These are phyloP conservation scores for Drosophila rellima DNA, from an alignment of 2,888 invertebrate species.

Conservation along the genomic window DNA sequence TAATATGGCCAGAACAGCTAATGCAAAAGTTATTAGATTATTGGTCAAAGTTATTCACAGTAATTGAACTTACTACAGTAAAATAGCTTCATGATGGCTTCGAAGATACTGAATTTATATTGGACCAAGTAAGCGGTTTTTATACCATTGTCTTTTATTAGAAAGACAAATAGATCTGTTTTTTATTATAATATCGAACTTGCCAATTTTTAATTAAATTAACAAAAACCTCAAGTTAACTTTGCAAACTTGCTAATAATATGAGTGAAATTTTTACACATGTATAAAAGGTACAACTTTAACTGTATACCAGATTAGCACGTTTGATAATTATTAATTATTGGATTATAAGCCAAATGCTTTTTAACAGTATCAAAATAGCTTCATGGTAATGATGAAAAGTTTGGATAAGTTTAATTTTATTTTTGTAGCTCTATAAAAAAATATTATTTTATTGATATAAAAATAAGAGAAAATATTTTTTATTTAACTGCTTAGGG, in stretches of 20 bases:
- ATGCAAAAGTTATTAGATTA: not conserved
- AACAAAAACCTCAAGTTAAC: not conserved
- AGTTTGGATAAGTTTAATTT: not conserved
- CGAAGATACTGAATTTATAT: not conserved
- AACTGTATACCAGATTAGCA: too few relatives aligned
- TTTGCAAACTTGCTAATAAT: slow-evolving; percentile 16
- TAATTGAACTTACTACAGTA: slow-evolving; percentile 3
- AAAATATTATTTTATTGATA: not conserved
- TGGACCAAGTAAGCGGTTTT: not conserved
- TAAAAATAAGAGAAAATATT: not conserved
- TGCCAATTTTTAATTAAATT: slow-evolving; percentile 12
- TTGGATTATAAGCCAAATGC: too few relatives aligned
- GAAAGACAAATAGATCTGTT: not conserved
- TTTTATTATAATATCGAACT: not conserved
- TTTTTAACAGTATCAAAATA: too few relatives aligned
- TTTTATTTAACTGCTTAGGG: too few relatives aligned
- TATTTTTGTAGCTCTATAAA: not conserved
- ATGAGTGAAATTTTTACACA: slow-evolving; percentile 14
- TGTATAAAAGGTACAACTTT: too few relatives aligned
- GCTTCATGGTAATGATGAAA: too few relatives aligned
- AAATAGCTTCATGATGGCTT: slow-evolving; percentile 13
- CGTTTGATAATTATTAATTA: too few relatives aligned
- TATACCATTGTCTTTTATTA: not conserved
- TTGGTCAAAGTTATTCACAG: not conserved
- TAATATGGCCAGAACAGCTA: not conserved